These are phyloP conservation scores for Pholis gunnellus DNA, from an alignment of 2,113 vertebrate genomes.

Conservation along the genomic window DNA sequence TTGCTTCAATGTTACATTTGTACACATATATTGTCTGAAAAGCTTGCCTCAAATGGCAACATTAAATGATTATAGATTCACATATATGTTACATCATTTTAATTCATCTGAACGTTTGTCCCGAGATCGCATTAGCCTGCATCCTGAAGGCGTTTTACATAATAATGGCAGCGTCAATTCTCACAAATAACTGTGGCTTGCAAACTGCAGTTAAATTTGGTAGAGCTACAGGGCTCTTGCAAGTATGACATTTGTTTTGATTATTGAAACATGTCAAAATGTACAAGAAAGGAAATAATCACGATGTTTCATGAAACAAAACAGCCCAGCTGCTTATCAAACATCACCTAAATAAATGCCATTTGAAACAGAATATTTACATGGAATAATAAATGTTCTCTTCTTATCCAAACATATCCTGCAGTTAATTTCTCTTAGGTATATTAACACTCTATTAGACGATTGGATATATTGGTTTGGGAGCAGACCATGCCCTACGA, in stretches of 20 bases:
- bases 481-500: constrained; percentile 9
- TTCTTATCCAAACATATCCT: not conserved
- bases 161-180: not conserved
- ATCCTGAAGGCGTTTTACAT: not conserved
- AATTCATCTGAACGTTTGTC: not conserved
- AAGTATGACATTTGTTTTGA: not conserved
- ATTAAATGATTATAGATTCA: not conserved
- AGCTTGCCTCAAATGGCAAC: not conserved
- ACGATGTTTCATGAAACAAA: not conserved
- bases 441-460: not conserved
- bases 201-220: not conserved
- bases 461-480: not conserved
- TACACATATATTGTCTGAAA: not conserved
- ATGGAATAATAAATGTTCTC: not conserved
- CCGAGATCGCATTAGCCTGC: not conserved
- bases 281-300: not conserved
- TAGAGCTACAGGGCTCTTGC: not conserved
- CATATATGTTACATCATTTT: not conserved
- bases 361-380: too few relatives aligned
- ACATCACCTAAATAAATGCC: not conserved
- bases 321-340: not conserved
- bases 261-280: not conserved
- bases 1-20: not conserved
- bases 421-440: not conserved
- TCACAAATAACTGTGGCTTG: not conserved